Conservation (phyloP, 2,797 vertebrate genomes). For the Prunella strophiata region DNA sequence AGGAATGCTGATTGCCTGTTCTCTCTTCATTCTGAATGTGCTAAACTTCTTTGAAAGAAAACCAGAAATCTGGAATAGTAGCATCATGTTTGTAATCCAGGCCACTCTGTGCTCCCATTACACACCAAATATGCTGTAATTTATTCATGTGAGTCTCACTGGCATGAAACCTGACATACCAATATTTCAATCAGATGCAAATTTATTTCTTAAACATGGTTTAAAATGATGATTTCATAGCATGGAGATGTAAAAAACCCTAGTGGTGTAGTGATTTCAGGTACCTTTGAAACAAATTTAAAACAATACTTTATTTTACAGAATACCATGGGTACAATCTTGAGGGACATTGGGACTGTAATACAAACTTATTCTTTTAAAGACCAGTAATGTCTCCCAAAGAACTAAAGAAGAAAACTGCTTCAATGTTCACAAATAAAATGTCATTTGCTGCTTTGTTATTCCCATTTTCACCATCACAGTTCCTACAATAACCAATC, state of each 20-base stretch:
- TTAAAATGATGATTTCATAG: not conserved
- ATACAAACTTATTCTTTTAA: conserved; percentile 9
- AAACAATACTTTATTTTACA: not conserved
- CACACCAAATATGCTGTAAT: not conserved
- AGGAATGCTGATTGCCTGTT: not conserved
- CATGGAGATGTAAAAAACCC: not conserved
- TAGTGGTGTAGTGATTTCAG: not conserved
- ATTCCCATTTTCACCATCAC: conserved; percentile 26
- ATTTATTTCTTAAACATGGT: conserved; percentile 2
- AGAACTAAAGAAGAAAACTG: not conserved
- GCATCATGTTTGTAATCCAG: not conserved
- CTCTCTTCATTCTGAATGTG: not conserved
- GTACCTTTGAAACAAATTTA: conserved; percentile 6
- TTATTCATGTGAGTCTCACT: not conserved
- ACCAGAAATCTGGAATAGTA: not conserved
- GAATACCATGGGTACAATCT: not conserved
- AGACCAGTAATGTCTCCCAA: not conserved
- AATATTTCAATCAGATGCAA: not conserved
- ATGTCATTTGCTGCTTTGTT: conserved; percentile 26
- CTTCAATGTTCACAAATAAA: conserved; percentile 12
- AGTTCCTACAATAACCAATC: not conserved
- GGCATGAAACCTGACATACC: not conserved
- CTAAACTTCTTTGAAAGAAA: not conserved
- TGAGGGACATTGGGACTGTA: not conserved
- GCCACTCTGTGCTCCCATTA: not conserved